Evolutionary conservation across 1,140 invertebrate genomes (phyloP).

Genomic region (Saccostrea cuccullata): DNA sequence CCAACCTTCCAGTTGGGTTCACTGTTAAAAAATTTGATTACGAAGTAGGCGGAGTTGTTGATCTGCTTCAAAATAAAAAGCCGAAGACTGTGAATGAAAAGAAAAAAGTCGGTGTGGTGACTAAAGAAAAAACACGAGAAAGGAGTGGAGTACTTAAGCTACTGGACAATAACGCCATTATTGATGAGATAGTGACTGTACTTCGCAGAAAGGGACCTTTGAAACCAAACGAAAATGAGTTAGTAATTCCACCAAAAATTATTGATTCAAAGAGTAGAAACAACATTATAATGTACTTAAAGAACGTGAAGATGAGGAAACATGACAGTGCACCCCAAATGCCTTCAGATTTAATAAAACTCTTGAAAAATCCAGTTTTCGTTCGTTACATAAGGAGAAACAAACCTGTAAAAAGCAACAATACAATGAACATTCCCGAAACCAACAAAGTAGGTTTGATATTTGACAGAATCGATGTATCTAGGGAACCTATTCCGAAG

Average conservation of each 20-base stretch:
- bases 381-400: slow-evolving; percentile 4
- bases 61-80: not conserved
- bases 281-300: not conserved
- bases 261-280: not conserved
- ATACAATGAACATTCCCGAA: not conserved
- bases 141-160: not conserved
- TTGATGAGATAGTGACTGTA: not conserved
- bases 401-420: not conserved
- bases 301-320: not conserved
- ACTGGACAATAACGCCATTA: not conserved
- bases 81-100: not conserved
- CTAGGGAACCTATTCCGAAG: not conserved
- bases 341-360: not conserved
- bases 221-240: not conserved
- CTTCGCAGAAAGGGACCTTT: not conserved
- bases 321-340: not conserved
- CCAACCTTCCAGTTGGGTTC: slow-evolving; percentile 16
- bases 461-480: not conserved
- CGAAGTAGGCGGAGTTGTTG: slow-evolving; percentile 3
- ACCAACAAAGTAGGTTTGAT: not conserved
- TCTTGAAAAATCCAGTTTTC: slow-evolving; percentile 18
- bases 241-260: slow-evolving; percentile 1
- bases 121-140: not conserved
- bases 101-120: not conserved
- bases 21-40: slow-evolving; percentile 2